Base-by-base conservation (phyloP, 2,888 invertebrate species). In the Acronicta leporina region DNA sequence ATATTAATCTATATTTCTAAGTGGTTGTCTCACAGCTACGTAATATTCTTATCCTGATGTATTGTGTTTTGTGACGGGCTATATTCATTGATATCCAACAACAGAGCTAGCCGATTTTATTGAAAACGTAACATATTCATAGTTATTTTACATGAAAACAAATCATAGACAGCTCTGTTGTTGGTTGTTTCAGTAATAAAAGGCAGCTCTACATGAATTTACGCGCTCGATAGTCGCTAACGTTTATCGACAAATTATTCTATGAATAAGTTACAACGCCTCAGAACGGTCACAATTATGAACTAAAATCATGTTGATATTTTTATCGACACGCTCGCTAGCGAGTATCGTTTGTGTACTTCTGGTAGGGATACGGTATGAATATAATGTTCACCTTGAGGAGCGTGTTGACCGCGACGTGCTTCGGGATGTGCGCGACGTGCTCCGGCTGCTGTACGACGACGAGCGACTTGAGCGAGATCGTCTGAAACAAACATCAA, bases 401-500 rank as follows among this genome's bases (percentile, higher is more conserved):
- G 95, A 95, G 50, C 95, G 93, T 0, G 46, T 47, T 11, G 95
- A 95, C 16, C 95, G 81, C 0, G 92, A 92, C 0, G 90, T 85
- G 54, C 86, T 88, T 50, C 92, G 89, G 0, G 90, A 87, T 0
- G 92, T 91, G 1, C 92, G 82, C 0, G 92, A 92, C 11, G 92
- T 92, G 58, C 95, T 95, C 40, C 95, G 91, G 77, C 92, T 94
- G 83, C 91, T 94, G 86, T 95, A 95, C 5, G 96, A 96, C 72
- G 95, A 94, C 51, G 92, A 93, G 6, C 94, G 89, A 48, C 87
- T 88, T 9, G 94, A 92, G 1, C 91, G 89, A 15, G 93, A 92
- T 2, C 91, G 85, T 40, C 92, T 92, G 85, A 0, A 79, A 76
- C 55, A 52, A 58, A 47, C 6, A 42, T 35, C 9, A n/a, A n/a